Evolutionary conservation across 23 tunicate species (phyloP).

Genomic region (Aplidium turbinatum): DNA sequence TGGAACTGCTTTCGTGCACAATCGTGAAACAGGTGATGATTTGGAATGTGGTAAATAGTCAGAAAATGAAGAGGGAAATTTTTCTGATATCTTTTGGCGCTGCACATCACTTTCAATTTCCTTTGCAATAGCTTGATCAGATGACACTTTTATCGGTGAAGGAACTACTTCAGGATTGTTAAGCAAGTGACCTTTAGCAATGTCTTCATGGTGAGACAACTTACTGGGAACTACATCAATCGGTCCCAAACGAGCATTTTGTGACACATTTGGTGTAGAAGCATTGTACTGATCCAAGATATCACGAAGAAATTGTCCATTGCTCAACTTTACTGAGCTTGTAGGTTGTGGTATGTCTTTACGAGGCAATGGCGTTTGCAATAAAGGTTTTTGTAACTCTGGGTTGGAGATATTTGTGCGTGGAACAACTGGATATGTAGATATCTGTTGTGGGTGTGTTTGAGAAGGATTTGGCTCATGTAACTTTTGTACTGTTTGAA

Average conservation of each 20-base stretch:
- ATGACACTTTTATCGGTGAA: constrained; percentile 19
- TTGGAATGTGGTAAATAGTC: constrained; percentile 38
- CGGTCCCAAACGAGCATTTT: neutral
- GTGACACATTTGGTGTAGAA: constrained; percentile 27
- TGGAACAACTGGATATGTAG: neutral
- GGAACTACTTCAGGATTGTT: neutral
- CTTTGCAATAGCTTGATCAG: constrained; percentile 9
- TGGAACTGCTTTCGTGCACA: constrained; percentile 17
- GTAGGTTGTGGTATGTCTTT: constrained; percentile 19
- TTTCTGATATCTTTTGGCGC: constrained; percentile 36
- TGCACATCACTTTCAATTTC: constrained; percentile 55
- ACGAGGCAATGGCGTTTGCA: constrained; percentile 25
- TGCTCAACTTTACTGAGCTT: neutral
- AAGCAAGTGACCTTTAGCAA: neutral
- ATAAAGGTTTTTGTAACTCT: neutral
- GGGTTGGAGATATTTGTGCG: too few species aligned
- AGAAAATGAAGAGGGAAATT: constrained; percentile 57
- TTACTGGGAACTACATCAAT: constrained; percentile 11
- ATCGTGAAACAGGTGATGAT: constrained; percentile 12
- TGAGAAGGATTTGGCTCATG: neutral
- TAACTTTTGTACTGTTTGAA: constrained; percentile 23
- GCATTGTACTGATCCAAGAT: constrained; percentile 38
- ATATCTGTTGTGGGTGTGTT: neutral
- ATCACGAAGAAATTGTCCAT: constrained; percentile 32
- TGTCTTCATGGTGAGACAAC: neutral